Evolutionary conservation across 2,797 vertebrate genomes (phyloP), one percentile per base, ranked within the genome.

Genomic region (Alectoris magna): DNA sequence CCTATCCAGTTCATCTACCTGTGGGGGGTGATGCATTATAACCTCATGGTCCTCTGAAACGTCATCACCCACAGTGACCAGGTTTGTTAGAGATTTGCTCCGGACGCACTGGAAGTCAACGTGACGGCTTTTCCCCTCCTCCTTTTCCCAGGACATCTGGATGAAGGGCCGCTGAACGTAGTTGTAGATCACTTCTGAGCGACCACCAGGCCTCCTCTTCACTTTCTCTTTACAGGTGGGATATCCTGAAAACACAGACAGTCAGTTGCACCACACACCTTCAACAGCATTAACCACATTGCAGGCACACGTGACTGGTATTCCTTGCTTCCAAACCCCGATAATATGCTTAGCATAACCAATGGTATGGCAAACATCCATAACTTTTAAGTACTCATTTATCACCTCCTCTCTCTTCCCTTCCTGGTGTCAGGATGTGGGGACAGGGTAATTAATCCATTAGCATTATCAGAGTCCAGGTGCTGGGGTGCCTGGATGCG

Each of bases 71-170:
- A 97, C 96, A 5, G 96, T 95, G 78, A 97, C 98, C 17, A 97
- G 96, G 89, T 98, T 98, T 11, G 98, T 98, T 6, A 98, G 97
- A 36, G 98, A 98, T 76, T 98, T 98, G 97, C 98, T 98, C 38
- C 98, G 97, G 2, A 98, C 98, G 2, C 98, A 98, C 88, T 98
- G 98, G 97, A 98, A 98, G 91, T 98, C 98, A 6, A 98, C 98
- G 2, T 98, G 98, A 8, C 98, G 98, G 88, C 98, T 98, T 93
- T 98, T 98, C 21, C 98, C 98, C 85, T 98, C 98, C 39, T 98
- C 98, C 95, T 98, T 98, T 58, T 98, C 98, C 98, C 98, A 98
- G 0, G 98, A 98, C 97, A 98, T 98, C 96, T 98, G 98, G 94
- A 98, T 98, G 95, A 98, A 98, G 0, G 98, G 98, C 6, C 98